Percentiles rank a stretch among this genome's conserved stretches.
These are phyloP conservation scores for Sterna hirundo DNA, from an alignment of 2,113 vertebrate species.

Conservation along the genomic window DNA sequence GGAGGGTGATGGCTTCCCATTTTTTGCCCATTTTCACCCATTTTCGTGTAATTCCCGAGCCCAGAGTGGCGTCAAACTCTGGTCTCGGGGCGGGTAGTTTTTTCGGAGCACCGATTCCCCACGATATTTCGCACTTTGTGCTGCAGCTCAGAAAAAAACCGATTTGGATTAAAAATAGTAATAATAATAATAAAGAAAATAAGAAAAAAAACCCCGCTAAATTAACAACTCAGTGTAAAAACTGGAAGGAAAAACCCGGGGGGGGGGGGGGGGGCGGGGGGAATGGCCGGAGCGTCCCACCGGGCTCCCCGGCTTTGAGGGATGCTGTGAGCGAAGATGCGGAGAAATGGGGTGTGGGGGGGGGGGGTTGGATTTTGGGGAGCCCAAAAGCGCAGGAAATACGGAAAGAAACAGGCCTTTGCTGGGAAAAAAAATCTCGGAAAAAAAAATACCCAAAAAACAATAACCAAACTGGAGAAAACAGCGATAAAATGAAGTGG, in stretches of 20 bases:
- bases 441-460: not conserved
- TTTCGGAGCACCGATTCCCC: not conserved
- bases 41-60: not conserved
- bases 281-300: not conserved
- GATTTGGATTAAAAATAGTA: too few species aligned
- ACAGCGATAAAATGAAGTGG: not conserved
- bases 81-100: not conserved
- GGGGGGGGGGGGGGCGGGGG: too few species aligned
- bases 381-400: not conserved
- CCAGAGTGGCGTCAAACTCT: not conserved
- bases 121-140: fast-evolving
- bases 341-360: not conserved
- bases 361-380: too few species aligned
- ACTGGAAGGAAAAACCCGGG: not conserved
- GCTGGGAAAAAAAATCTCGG: not conserved
- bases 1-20: not conserved
- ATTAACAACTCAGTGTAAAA: not conserved
- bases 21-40: not conserved
- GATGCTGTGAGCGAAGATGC: not conserved
- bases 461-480: not conserved
- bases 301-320: not conserved
- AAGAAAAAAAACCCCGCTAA: fast-evolving
- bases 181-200: not conserved
- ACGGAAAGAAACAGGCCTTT: not conserved
- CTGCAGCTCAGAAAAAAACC: not conserved